Conservation (phyloP, 2,888 invertebrate genomes). For the Meteorus cinctellus region DNA sequence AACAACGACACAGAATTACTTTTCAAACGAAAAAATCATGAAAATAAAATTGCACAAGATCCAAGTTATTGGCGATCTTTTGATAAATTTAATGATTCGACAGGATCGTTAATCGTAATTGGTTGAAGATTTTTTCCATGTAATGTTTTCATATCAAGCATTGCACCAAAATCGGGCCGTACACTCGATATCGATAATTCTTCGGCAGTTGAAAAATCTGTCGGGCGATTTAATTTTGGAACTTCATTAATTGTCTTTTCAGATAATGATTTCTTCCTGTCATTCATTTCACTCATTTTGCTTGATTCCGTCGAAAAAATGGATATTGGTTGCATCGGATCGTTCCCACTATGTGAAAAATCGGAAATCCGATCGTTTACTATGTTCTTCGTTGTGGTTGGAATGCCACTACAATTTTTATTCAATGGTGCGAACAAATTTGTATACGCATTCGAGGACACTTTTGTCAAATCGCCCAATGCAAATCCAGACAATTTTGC, state of each 20-base stretch:
- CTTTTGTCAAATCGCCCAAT: conserved; percentile 67
- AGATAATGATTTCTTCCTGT: conserved; percentile 41
- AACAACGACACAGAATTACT: background rate
- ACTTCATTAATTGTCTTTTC: conserved; percentile 38
- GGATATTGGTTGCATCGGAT: conserved; percentile 57
- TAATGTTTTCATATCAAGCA: conserved; percentile 67
- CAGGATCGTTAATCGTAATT: conserved; percentile 57
- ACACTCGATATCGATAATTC: conserved; percentile 65
- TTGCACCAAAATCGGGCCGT: conserved; percentile 60
- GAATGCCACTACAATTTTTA: conserved; percentile 56
- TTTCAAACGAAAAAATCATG: background rate
- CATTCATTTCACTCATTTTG: conserved; percentile 48
- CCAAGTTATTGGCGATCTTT: conserved; percentile 64
- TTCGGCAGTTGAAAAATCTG: conserved; percentile 58
- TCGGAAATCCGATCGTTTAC: conserved; percentile 53
- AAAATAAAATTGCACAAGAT: background rate
- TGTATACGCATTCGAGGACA: conserved; percentile 66
- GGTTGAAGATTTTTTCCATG: conserved; percentile 61
- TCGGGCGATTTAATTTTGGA: conserved; percentile 48
- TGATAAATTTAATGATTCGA: conserved; percentile 68
- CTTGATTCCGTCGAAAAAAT: conserved; percentile 26
- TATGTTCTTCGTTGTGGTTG: conserved; percentile 53
- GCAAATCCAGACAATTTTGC: conserved; percentile 70
- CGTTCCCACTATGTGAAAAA: conserved; percentile 52
- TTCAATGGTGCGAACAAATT: conserved; percentile 68